Evolutionary conservation across 2,888 invertebrate species (phyloP).

Genomic region (Romanomermis culicivorax): DNA sequence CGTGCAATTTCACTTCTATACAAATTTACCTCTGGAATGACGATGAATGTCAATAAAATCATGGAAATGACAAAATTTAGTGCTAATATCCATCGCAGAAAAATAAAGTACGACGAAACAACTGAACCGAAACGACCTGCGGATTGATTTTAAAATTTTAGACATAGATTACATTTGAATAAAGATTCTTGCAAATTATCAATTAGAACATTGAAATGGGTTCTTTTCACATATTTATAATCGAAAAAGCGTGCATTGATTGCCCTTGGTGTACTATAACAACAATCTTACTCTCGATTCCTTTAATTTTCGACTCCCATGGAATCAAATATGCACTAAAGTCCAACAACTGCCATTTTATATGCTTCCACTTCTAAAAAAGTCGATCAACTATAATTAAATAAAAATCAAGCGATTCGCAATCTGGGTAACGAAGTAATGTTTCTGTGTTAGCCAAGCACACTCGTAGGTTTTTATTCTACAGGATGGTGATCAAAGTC

Average conservation of each 20-base stretch:
- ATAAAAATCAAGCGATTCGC: neutral
- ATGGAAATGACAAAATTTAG: slow-evolving; percentile 71
- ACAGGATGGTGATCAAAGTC: no score
- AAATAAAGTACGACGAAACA: slow-evolving; percentile 90
- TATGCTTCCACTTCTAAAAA: slow-evolving; percentile 43
- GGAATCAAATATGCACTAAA: slow-evolving; percentile 66
- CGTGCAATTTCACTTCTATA: no score
- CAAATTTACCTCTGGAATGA: slow-evolving; percentile 69
- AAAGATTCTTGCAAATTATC: no score
- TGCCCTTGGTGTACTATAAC: no score
- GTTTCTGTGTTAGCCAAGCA: no score
- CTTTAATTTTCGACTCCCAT: slow-evolving; percentile 85
- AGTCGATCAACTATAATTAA: neutral
- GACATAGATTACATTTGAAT: neutral
- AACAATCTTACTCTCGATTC: slow-evolving; percentile 52
- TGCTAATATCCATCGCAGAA: slow-evolving; percentile 87
- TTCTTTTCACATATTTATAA: no score
- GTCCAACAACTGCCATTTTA: slow-evolving; percentile 62
- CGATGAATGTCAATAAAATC: slow-evolving; percentile 63
- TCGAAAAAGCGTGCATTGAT: no score
- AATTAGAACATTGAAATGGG: no score
- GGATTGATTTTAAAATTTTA: slow-evolving; percentile 7
- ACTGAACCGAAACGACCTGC: slow-evolving; percentile 79
- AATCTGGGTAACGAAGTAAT: neutral
- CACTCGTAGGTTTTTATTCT: no score